Conservation (phyloP, 2,888 invertebrate species). For the Drosophila prostipennis region DNA sequence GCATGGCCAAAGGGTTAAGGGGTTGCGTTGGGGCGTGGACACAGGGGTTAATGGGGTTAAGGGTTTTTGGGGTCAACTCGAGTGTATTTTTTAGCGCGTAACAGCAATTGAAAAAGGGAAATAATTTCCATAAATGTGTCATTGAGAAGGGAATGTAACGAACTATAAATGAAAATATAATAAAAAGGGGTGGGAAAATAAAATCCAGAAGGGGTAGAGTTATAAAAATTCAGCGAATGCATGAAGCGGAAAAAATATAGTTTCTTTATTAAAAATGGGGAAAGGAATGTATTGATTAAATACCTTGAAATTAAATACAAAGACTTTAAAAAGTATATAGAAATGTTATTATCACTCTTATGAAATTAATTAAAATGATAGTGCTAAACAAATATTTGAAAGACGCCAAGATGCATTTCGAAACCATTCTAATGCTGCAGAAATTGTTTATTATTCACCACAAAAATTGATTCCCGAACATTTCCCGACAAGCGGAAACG, state of each 20-base stretch:
- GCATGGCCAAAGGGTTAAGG: constrained; percentile 16
- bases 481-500: constrained; percentile 65
- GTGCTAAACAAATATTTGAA: neutral
- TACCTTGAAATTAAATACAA: neutral
- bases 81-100: constrained; percentile 17
- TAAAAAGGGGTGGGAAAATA: neutral
- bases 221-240: neutral
- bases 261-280: neutral
- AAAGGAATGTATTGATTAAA: neutral
- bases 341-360: too few species aligned
- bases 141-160: constrained; percentile 4
- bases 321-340: too few species aligned
- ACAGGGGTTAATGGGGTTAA: constrained; percentile 33
- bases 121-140: constrained; percentile 33
- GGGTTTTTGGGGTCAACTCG: constrained; percentile 28
- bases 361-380: too few species aligned
- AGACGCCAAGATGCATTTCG: neutral
- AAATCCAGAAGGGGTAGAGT: neutral
- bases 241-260: too few species aligned
- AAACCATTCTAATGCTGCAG: constrained; percentile 1
- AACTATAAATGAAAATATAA: constrained; percentile 21
- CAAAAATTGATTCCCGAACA: constrained; percentile 53
- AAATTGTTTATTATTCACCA: constrained; percentile 24
- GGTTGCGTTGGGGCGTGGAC: neutral
- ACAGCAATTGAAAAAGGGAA: constrained; percentile 21